These are phyloP conservation scores for Donacobius atricapilla DNA, from an alignment of 2,113 vertebrate genomes.

Conservation along the genomic window DNA sequence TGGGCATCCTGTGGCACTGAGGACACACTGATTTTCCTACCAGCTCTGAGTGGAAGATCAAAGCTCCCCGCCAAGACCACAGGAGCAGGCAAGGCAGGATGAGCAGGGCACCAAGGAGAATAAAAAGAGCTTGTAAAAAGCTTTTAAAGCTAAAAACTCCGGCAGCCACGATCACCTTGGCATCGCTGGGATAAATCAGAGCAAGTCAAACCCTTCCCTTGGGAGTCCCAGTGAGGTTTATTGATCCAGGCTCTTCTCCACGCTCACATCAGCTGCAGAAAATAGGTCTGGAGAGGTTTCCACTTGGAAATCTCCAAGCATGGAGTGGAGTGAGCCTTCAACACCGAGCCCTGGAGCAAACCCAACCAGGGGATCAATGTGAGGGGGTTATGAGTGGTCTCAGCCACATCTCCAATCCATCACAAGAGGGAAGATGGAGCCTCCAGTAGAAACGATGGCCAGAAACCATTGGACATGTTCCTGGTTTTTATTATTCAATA, in stretches of 20 bases:
- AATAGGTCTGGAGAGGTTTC: not conserved
- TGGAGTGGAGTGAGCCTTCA: fast-evolving
- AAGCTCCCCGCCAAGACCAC: not conserved
- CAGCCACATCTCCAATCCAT: not conserved
- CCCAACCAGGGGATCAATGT: not conserved
- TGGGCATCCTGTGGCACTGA: not conserved
- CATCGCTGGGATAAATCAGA: not conserved
- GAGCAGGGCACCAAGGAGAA: not conserved
- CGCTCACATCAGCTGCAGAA: not conserved
- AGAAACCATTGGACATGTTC: not conserved
- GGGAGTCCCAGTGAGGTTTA: not conserved
- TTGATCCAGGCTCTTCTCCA: not conserved
- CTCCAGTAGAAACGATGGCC: not conserved
- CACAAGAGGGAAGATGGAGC: not conserved
- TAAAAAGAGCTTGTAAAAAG: not conserved
- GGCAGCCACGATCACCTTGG: fast-evolving
- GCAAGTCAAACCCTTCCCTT: not conserved
- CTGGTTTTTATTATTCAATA: not conserved
- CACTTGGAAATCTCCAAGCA: not conserved
- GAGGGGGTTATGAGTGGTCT: not conserved
- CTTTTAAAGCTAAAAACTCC: not conserved
- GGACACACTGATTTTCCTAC: not conserved
- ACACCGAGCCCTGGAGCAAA: not conserved
- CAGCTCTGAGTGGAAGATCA: not conserved
- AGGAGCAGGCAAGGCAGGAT: not conserved